Evolutionary conservation across 2,888 invertebrate genomes (phyloP), one percentile per base, ranked within the genome.

Genomic region (Thyatira batis): DNA sequence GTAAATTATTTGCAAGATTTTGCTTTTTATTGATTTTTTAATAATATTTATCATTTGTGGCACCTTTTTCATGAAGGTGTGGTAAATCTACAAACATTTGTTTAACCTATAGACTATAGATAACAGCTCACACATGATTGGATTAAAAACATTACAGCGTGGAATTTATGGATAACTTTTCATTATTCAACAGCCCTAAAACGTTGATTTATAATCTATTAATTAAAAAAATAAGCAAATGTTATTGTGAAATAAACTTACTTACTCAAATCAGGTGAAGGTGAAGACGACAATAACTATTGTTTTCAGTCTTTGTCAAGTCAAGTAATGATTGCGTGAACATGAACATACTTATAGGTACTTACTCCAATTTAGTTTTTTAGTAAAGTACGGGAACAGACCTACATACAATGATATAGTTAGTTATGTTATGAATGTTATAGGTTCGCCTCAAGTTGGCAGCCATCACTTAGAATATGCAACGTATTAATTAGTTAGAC

Each of bases 391-490:
- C 44, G 51, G 45, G 50, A 49, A 20, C 53, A 27, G 45, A 49
- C 33, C 43, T 28, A 52, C 50, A 54, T 28, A 57, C 48, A 54
- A 50, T 63, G 53, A 60, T 67, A 64, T 61, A 58, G 54, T 63
- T 58, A 60, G 61, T 60, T 63, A n/a, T n/a, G n/a, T n/a, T n/a
- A n/a, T n/a, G n/a, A n/a, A n/a, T n/a, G n/a, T n/a, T n/a, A n/a
- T n/a, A n/a, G n/a, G n/a, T n/a, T 75, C 54, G 63, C 66, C 67
- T 54, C 61, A 60, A 63, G 54, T 65, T 57, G 63, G 65, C 64
- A 62, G 65, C 61, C 71, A 64, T 68, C 82, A 78, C 76, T 58
- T 62, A 72, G 84, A 84, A 83, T 61, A 20, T n/a, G n/a, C n/a
- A n/a, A n/a, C n/a, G n/a, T n/a, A n/a, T n/a, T n/a, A n/a, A n/a